Conservation (phyloP, 2,113 vertebrate species). For the Thamnophis sirtalis region DNA sequence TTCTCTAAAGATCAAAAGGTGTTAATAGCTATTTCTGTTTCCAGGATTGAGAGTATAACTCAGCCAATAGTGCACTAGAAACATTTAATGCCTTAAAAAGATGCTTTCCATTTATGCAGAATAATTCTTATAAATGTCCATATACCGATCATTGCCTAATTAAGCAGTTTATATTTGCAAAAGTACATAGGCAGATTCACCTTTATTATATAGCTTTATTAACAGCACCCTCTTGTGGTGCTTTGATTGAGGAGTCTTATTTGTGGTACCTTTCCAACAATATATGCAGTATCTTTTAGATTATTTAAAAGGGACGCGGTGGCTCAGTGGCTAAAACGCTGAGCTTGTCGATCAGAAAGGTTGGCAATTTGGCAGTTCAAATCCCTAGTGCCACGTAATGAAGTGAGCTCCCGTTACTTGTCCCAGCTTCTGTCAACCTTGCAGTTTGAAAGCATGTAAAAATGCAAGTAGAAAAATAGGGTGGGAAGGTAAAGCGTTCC, state of each 20-base stretch:
- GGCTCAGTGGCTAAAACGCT: too few relatives aligned
- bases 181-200: not conserved
- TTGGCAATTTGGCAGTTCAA: too few relatives aligned
- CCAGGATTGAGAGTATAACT: conserved; percentile 15
- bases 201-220: conserved; percentile 30
- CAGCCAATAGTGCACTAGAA: conserved; percentile 27
- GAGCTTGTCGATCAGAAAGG: too few relatives aligned
- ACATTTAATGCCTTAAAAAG: conserved; percentile 2
- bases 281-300: not conserved
- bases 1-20: not conserved
- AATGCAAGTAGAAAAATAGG: too few relatives aligned
- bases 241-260: not conserved
- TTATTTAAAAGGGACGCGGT: too few relatives aligned
- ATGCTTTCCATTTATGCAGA: conserved; percentile 42
- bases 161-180: conserved; percentile 30
- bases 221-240: conserved; percentile 63
- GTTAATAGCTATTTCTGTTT: conserved; percentile 43
- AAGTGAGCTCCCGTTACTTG: too few relatives aligned
- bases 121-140: conserved; percentile 30
- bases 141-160: not conserved
- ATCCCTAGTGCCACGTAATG: too few relatives aligned
- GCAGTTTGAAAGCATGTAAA: too few relatives aligned
- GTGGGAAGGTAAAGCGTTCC: too few relatives aligned
- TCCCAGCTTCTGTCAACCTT: too few relatives aligned
- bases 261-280: not conserved